These are phyloP conservation scores for Salarias fasciatus DNA, from an alignment of 2,797 vertebrate species.

Conservation along the genomic window DNA sequence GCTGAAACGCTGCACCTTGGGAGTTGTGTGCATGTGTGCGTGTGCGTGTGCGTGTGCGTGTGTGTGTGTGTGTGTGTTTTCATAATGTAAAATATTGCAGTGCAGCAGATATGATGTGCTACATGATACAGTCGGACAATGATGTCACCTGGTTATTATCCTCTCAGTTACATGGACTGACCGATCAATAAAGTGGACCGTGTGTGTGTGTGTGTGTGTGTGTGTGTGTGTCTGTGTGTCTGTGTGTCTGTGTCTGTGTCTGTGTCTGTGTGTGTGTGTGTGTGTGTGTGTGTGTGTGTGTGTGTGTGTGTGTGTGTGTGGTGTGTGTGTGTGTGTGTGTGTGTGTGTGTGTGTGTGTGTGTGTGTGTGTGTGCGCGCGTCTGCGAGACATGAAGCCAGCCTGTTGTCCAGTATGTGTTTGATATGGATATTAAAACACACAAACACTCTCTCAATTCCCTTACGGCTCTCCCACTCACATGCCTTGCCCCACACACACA, in stretches of 20 bases:
- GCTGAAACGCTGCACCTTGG: background rate
- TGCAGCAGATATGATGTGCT: constrained; percentile 18
- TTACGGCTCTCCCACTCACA: constrained; percentile 42
- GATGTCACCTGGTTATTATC: constrained; percentile 55
- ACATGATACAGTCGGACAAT: constrained; percentile 25
- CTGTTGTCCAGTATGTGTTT: constrained; percentile 44
- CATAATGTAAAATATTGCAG: background rate
- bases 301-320: constrained; percentile 23
- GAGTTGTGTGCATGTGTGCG: background rate
- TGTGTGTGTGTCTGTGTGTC: constrained; percentile 16
- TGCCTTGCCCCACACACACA: constrained; percentile 17
- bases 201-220: constrained; percentile 31
- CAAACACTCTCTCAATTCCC: constrained; percentile 20
- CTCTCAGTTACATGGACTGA: constrained; percentile 44
- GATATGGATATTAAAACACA: constrained; percentile 42
- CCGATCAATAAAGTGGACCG: constrained; percentile 38
- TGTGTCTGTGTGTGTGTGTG: constrained; percentile 15
- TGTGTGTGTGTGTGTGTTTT: background rate
- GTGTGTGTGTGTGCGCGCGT: constrained; percentile 21
- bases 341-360: constrained; percentile 24
- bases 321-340: constrained; percentile 21
- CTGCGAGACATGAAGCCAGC: constrained; percentile 6
- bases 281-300: constrained; percentile 34
- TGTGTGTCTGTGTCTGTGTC: constrained; percentile 22
- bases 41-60: background rate